phyloP scores from a whole-genome alignment of 2,888 invertebrate species.

The Monoplex corrugatus region DNA sequence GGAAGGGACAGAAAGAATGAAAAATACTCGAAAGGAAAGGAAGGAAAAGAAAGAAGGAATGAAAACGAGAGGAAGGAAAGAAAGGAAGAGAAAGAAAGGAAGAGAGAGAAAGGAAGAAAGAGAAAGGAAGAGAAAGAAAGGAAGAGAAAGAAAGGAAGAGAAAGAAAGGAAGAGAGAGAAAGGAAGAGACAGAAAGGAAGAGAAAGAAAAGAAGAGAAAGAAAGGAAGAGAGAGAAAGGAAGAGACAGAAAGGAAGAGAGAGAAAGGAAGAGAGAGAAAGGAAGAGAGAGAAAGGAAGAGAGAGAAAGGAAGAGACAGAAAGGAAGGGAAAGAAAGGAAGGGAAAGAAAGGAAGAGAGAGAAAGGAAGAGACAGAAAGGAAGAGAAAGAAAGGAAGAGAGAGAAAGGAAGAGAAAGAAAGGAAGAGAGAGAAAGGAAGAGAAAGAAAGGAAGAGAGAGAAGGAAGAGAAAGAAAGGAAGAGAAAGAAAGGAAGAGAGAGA shows the following conservation, averaged over 20 bases:
- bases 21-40: too few species aligned
- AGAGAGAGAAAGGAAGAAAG: neutral
- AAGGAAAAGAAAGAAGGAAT: neutral
- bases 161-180: neutral
- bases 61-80: neutral
- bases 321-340: neutral
- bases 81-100: neutral
- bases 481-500: slow-evolving; percentile 16
- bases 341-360: neutral
- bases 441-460: too few species aligned
- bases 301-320: too few species aligned
- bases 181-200: too few species aligned
- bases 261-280: slow-evolving; percentile 8
- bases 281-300: neutral
- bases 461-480: neutral
- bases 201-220: neutral
- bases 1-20: too few species aligned
- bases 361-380: slow-evolving; percentile 11
- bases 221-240: slow-evolving; percentile 6
- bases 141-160: neutral
- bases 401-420: neutral
- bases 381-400: neutral
- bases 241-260: neutral
- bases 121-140: neutral
- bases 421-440: neutral